Evolutionary conservation across 2,113 vertebrate species (phyloP).

Genomic region (Gambusia holbrooki): DNA sequence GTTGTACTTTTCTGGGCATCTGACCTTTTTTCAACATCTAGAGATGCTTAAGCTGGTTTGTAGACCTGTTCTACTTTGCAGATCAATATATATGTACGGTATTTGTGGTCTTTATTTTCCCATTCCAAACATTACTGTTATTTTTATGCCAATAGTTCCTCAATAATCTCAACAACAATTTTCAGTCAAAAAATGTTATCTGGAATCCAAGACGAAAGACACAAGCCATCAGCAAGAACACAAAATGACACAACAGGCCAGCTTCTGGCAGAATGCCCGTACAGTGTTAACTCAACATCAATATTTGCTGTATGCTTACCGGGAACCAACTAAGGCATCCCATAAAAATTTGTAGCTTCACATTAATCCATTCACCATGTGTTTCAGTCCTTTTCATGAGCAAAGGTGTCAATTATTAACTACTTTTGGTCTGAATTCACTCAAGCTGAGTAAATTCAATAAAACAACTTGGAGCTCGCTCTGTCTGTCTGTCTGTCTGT

Average conservation of each 20-base stretch:
- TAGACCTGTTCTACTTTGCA: too few species aligned
- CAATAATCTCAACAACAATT: background rate
- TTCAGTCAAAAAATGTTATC: background rate
- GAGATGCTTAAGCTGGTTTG: background rate
- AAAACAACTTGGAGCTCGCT: conserved; percentile 50
- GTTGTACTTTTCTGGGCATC: too few species aligned
- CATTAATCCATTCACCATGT: conserved; percentile 57
- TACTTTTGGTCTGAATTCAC: conserved; percentile 3
- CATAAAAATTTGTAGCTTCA: conserved; percentile 41
- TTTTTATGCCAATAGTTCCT: background rate
- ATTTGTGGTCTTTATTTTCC: background rate
- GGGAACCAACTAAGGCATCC: conserved; percentile 9
- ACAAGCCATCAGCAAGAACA: background rate
- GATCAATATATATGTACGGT: too few species aligned
- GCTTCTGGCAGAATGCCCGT: conserved; percentile 21
- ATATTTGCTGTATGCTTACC: conserved; percentile 38
- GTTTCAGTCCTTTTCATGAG: conserved; percentile 37
- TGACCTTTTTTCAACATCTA: background rate
- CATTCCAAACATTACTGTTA: background rate
- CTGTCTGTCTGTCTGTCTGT: too few species aligned
- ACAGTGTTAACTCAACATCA: conserved; percentile 34
- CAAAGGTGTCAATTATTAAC: conserved; percentile 57
- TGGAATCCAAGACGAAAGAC: background rate
- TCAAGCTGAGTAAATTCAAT: conserved; percentile 65
- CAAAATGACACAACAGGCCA: background rate